Evolutionary conservation across 1,140 invertebrate species (phyloP).

Genomic region (Cephus cinctus): DNA sequence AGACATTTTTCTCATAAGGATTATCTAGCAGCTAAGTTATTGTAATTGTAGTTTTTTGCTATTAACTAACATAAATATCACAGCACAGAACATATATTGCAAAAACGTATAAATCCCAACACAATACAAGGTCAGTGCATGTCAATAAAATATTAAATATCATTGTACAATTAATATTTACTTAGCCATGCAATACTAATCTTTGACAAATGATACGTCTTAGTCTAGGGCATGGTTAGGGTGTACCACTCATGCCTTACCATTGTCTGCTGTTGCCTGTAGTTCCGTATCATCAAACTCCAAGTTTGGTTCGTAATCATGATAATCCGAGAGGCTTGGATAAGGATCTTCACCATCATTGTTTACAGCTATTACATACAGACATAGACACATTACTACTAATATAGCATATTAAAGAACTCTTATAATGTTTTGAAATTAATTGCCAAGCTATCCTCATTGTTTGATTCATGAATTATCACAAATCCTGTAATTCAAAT

Average conservation of each 20-base stretch:
- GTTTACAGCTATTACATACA: slow-evolving; percentile 34
- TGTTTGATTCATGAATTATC: background rate
- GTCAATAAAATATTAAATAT: no score
- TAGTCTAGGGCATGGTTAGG: no score
- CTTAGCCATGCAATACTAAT: no score
- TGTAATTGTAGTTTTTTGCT: no score
- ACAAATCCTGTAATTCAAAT: slow-evolving; percentile 2
- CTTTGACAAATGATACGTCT: no score
- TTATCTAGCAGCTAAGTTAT: no score
- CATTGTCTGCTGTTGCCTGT: slow-evolving; percentile 54
- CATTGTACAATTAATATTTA: no score
- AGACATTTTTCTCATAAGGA: no score
- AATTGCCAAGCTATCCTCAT: background rate
- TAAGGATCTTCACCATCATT: slow-evolving; percentile 77
- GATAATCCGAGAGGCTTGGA: slow-evolving; percentile 86
- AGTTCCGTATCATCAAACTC: slow-evolving; percentile 96
- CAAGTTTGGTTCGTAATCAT: slow-evolving; percentile 91
- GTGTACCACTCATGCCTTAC: slow-evolving; percentile 26
- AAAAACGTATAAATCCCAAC: no score
- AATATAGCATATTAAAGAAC: slow-evolving; percentile 9
- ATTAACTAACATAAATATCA: no score
- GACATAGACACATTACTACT: background rate
- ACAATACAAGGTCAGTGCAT: no score
- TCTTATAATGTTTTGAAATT: slow-evolving; percentile 1
- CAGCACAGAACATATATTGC: no score